These are phyloP conservation scores for Polypedilum pembai DNA, from an alignment of 1,140 invertebrate species.

Conservation along the genomic window DNA sequence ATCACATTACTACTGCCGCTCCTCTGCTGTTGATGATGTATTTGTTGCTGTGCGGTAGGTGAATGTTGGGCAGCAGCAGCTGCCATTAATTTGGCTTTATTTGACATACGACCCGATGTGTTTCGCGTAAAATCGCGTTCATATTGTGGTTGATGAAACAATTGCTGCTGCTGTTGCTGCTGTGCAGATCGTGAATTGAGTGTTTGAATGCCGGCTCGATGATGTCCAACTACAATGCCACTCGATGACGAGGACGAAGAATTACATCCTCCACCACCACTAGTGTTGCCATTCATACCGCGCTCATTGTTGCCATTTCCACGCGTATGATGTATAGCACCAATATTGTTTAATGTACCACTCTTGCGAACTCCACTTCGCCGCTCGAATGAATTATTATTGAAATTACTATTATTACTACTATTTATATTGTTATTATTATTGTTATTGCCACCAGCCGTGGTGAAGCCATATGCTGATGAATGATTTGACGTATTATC, in stretches of 20 bases:
- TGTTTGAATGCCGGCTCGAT: conserved; percentile 22
- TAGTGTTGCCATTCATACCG: conserved; percentile 29
- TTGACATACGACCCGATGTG: conserved; percentile 23
- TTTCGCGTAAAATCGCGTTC: conserved; percentile 15
- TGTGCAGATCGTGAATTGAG: background rate
- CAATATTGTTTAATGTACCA: conserved; percentile 39
- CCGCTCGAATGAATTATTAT: conserved; percentile 40
- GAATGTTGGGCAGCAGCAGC: background rate
- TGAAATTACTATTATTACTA: conserved; percentile 29
- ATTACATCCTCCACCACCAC: conserved; percentile 29
- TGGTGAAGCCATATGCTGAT: conserved; percentile 31
- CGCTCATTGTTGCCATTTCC: conserved; percentile 15
- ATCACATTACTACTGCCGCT: conserved; percentile 22
- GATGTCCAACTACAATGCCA: conserved; percentile 25
- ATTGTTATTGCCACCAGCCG: background rate
- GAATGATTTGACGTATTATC: conserved; percentile 38
- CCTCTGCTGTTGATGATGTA: conserved; percentile 11
- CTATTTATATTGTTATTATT: background rate
- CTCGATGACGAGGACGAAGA: background rate
- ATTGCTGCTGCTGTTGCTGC: conserved; percentile 25
- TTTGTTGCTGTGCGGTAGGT: conserved; percentile 24
- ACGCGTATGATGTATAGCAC: conserved; percentile 24
- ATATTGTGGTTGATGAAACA: conserved; percentile 22
- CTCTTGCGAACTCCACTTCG: conserved; percentile 40
- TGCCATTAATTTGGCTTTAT: conserved; percentile 23